phyloP scores from a whole-genome alignment of 2,113 vertebrate species.

The Toxostoma redivivum region DNA sequence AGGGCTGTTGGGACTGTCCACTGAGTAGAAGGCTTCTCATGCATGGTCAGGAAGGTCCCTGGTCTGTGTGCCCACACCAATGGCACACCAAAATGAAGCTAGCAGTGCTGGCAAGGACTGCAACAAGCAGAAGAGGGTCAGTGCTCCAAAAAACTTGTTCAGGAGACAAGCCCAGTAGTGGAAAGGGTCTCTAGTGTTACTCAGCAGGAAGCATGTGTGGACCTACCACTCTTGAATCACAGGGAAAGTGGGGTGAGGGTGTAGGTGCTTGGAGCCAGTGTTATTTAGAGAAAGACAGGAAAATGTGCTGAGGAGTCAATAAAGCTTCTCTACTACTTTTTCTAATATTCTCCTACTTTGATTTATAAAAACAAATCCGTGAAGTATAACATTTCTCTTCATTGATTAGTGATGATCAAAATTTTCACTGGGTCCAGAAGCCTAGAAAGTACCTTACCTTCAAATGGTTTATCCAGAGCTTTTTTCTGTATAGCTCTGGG shows the following conservation, averaged over 20 bases:
- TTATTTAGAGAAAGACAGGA: not conserved
- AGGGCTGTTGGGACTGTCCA: not conserved
- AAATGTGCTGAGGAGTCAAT: not conserved
- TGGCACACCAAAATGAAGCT: not conserved
- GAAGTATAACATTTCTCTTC: not conserved
- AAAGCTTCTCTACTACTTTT: not conserved
- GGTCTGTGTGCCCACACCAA: not conserved
- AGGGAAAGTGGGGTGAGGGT: fast-evolving
- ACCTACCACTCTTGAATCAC: not conserved
- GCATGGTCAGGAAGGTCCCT: fast-evolving
- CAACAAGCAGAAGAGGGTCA: not conserved
- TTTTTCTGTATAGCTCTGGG: not conserved
- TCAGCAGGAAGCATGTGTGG: not conserved
- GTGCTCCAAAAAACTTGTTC: not conserved
- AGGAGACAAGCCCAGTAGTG: not conserved
- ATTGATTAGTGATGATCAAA: not conserved
- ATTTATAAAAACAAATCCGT: not conserved
- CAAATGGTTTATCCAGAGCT: not conserved
- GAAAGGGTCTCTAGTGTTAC: not conserved
- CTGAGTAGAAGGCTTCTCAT: not conserved
- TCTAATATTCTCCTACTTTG: not conserved
- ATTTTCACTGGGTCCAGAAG: not conserved
- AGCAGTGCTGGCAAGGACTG: not conserved
- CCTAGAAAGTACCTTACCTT: not conserved
- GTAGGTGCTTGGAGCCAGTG: too few species aligned